These are phyloP conservation scores for Mionectes macconnelli DNA, from an alignment of 2,113 vertebrate species.

Conservation along the genomic window DNA sequence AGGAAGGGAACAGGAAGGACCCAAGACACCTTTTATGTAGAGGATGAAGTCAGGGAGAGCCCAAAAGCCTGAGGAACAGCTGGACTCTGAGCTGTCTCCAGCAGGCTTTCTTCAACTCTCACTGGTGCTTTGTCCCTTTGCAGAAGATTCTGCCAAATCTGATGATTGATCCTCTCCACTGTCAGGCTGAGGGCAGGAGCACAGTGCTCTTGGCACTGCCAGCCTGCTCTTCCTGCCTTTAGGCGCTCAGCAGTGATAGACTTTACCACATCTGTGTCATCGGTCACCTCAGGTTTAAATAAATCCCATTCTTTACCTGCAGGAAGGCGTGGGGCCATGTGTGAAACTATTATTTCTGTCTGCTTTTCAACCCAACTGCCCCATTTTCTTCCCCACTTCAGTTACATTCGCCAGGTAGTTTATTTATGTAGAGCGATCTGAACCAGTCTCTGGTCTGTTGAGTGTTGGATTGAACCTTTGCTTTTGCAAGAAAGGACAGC, in stretches of 20 bases:
- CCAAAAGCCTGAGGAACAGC: background rate
- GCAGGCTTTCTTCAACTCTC: background rate
- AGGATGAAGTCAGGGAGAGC: background rate
- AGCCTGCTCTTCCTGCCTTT: background rate
- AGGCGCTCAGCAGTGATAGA: fast-evolving
- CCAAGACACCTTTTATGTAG: background rate
- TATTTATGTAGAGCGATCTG: background rate
- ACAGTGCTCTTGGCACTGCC: background rate
- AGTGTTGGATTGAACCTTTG: background rate
- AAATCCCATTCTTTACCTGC: background rate
- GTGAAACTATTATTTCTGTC: background rate
- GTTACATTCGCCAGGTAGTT: fast-evolving
- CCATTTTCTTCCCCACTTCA: background rate
- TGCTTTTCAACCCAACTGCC: background rate
- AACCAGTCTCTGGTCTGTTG: background rate
- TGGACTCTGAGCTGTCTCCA: background rate
- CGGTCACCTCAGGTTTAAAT: background rate
- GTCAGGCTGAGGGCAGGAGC: background rate
- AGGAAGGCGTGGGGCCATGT: fast-evolving
- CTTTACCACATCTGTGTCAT: fast-evolving
- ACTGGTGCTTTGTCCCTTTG: background rate
- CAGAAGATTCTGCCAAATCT: background rate
- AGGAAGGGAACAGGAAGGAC: background rate
- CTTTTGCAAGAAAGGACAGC: background rate
- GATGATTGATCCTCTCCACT: background rate